phyloP scores from a whole-genome alignment of 2,797 vertebrate genomes.

The Crenichthys baileyi region DNA sequence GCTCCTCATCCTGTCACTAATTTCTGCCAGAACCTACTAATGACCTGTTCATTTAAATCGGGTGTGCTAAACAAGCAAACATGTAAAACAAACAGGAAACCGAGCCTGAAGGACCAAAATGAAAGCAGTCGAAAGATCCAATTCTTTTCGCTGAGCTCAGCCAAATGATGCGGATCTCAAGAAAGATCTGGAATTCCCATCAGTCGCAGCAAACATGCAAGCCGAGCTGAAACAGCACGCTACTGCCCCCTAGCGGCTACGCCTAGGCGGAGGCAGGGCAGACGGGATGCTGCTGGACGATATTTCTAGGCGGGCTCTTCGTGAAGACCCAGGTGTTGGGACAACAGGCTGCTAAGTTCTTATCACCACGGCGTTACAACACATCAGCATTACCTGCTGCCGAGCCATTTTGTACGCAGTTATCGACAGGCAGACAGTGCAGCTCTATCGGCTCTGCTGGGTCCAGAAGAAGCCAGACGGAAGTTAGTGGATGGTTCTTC shows the following conservation, averaged over 20 bases:
- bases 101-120: neutral
- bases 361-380: slow-evolving; percentile 74
- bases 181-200: neutral
- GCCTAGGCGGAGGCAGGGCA: slow-evolving; percentile 36
- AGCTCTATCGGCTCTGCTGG: slow-evolving; percentile 22
- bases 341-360: slow-evolving; percentile 55
- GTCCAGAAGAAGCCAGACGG: slow-evolving; percentile 39
- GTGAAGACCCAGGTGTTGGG: slow-evolving; percentile 76
- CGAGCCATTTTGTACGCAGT: slow-evolving; percentile 48
- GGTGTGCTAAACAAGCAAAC: neutral
- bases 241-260: slow-evolving; percentile 51
- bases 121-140: neutral
- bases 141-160: neutral
- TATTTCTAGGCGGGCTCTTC: slow-evolving; percentile 77
- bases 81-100: neutral
- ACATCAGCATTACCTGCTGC: slow-evolving; percentile 77
- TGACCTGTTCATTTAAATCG: neutral
- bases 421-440: slow-evolving; percentile 15
- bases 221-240: neutral
- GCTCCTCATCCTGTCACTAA: neutral
- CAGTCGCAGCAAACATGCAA: neutral
- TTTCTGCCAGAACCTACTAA: neutral
- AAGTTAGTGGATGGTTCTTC: slow-evolving; percentile 57
- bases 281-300: slow-evolving; percentile 78
- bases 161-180: neutral